phyloP scores from a whole-genome alignment of 2,888 invertebrate species.

The Boloria selene region DNA sequence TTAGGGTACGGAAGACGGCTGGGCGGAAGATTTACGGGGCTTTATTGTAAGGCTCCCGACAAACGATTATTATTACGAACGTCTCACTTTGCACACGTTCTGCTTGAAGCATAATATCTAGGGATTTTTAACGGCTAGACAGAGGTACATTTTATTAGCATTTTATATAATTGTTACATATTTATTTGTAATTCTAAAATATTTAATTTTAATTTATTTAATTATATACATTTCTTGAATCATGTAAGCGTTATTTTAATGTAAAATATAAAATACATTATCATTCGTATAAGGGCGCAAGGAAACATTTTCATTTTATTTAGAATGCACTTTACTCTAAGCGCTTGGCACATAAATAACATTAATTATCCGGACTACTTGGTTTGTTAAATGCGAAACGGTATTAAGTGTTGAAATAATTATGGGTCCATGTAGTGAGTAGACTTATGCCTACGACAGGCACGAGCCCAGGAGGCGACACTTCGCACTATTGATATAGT shows the following conservation, averaged over 20 bases:
- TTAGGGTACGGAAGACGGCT: slow-evolving; percentile 43
- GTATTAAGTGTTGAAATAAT: slow-evolving; percentile 49
- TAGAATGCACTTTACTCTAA: slow-evolving; percentile 24
- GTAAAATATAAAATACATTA: neutral
- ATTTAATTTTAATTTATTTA: neutral
- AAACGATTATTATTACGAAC: slow-evolving; percentile 62
- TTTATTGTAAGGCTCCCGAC: slow-evolving; percentile 60
- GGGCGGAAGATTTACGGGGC: slow-evolving; percentile 44
- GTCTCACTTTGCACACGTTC: slow-evolving; percentile 54
- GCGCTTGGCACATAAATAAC: slow-evolving; percentile 20
- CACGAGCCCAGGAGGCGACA: slow-evolving; percentile 20
- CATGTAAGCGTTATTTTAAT: neutral
- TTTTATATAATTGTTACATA: neutral
- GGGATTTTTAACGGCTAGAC: slow-evolving; percentile 8
- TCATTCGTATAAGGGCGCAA: slow-evolving; percentile 10
- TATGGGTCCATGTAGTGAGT: slow-evolving; percentile 40
- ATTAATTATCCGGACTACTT: slow-evolving; percentile 14
- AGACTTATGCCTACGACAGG: slow-evolving; percentile 16
- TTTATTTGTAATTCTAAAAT: neutral
- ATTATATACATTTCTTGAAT: neutral
- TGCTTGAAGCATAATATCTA: slow-evolving; percentile 11
- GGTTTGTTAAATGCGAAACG: slow-evolving; percentile 30
- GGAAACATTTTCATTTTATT: slow-evolving; percentile 14
- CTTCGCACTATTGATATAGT: slow-evolving; percentile 29
- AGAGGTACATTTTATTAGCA: neutral